These are phyloP conservation scores for Dyspetes luteomarginatus DNA, from an alignment of 2,888 invertebrate species.

Conservation along the genomic window DNA sequence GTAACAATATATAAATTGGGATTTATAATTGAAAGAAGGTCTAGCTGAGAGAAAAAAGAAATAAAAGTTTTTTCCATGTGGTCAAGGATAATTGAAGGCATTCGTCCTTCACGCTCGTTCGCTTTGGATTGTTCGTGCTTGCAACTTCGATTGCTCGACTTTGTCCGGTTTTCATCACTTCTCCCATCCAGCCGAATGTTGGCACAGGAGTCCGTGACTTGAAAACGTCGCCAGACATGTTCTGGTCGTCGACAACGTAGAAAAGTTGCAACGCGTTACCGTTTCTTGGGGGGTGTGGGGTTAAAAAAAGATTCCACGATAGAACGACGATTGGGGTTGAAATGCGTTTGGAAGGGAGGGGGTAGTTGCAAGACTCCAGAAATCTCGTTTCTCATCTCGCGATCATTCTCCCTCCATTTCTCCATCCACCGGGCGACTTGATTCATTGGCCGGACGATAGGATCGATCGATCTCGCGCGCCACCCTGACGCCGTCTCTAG, in stretches of 20 bases:
- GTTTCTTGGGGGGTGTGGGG: conserved; percentile 40
- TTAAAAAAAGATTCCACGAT: conserved; percentile 51
- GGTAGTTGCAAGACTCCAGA: conserved; percentile 36
- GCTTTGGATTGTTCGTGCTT: conserved; percentile 43
- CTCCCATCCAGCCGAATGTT: conserved; percentile 41
- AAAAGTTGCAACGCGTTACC: conserved; percentile 65
- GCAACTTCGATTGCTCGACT: conserved; percentile 52
- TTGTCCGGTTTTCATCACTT: conserved; percentile 25
- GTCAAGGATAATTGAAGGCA: conserved; percentile 51
- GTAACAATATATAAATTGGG: no score
- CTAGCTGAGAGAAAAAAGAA: not conserved
- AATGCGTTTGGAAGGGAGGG: not conserved
- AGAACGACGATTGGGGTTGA: not conserved
- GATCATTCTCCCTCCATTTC: conserved; percentile 64
- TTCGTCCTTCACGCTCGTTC: conserved; percentile 24
- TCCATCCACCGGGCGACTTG: conserved; percentile 64
- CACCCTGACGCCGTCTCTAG: conserved; percentile 46
- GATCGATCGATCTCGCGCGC: conserved; percentile 65
- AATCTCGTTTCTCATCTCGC: conserved; percentile 66
- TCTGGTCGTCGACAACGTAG: conserved; percentile 64
- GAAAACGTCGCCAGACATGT: conserved; percentile 61
- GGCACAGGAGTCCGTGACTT: conserved; percentile 59
- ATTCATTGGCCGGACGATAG: conserved; percentile 66
- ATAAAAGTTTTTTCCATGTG: not conserved
- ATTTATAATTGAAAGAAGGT: not conserved